Evolutionary conservation across 2,113 vertebrate genomes (phyloP), one percentile per base, ranked within the genome.

Genomic region (Deroptyus accipitrinus): DNA sequence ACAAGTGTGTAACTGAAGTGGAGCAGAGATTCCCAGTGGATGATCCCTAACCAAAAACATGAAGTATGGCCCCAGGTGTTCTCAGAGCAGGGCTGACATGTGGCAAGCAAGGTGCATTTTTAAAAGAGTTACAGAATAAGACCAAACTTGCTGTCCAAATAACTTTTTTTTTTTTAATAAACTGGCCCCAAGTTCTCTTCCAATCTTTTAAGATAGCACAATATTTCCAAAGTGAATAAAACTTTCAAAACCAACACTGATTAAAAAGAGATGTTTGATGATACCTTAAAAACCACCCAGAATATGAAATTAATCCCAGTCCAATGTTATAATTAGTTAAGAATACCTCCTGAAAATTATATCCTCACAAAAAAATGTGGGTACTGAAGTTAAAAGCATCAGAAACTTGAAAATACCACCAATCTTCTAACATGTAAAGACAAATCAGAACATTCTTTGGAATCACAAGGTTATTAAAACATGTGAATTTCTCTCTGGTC

Each of bases 381-480:
- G 97, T 97, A 98, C 97, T 87, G 96, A 98, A 98, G 98, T 97
- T 95, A 97, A 97, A 97, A 96, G 93, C 91, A 95, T 95, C 97
- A 98, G 92, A 98, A 98, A 98, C 97, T 97, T 96, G 97, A 98
- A 98, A 98, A 98, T 97, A 98, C 94, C 92, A 96, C 83, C 85
- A 7, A 96, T 95, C 96, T 97, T 97, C 93, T 95, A 96, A 91
- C 92, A 1, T 97, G 97, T 95, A 97, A 98, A 97, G 97, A 97
- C 98, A 98, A 98, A 98, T 97, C 97, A 79, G 87, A 93, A 98
- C 98, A 92, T 97, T 99, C 98, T 99, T 99, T 99, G 98, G 98
- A 98, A 97, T 98, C 97, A 97, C 94, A 63, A 84, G 97, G 97
- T 97, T 97, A 97, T 95, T 90, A 97, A 97, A 98, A 97, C 49